phyloP scores from a whole-genome alignment of 2,113 vertebrate genomes.

The Rhinichthys klamathensis region DNA sequence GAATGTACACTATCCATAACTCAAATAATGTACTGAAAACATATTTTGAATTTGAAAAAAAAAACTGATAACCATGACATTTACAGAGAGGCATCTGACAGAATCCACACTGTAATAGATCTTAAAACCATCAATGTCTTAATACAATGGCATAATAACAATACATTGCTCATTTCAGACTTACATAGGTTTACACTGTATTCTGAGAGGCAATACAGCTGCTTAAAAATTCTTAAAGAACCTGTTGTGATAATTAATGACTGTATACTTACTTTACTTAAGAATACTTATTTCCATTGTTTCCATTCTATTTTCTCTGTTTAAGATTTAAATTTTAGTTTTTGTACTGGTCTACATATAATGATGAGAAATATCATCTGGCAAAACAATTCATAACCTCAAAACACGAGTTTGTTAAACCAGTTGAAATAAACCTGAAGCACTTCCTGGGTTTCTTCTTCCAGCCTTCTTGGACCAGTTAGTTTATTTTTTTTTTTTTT shows the following conservation, averaged over 20 bases:
- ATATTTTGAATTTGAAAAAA: not conserved
- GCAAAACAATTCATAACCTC: not conserved
- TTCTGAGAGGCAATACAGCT: not conserved
- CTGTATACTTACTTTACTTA: not conserved
- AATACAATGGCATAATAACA: not conserved
- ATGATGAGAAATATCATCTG: not conserved
- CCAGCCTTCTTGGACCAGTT: not conserved
- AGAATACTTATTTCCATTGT: not conserved
- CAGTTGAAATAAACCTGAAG: not conserved
- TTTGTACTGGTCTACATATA: not conserved
- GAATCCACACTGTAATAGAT: not conserved
- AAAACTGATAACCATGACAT: not conserved
- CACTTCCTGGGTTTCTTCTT: not conserved
- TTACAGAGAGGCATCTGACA: slow-evolving; percentile 9
- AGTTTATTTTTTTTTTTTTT: not conserved
- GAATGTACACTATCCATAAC: slow-evolving; percentile 37
- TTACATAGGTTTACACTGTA: not conserved
- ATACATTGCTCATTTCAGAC: not conserved
- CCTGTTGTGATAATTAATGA: not conserved
- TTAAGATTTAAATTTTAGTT: not conserved
- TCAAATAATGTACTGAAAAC: not conserved
- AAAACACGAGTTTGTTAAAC: not conserved
- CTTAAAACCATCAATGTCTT: slow-evolving; percentile 11
- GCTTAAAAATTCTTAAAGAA: not conserved
- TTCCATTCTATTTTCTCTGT: not conserved